Percentiles rank a stretch among this genome's conserved stretches.
These are phyloP conservation scores for Eumacrocentrus americanus DNA, from an alignment of 2,888 invertebrate genomes.

Conservation along the genomic window DNA sequence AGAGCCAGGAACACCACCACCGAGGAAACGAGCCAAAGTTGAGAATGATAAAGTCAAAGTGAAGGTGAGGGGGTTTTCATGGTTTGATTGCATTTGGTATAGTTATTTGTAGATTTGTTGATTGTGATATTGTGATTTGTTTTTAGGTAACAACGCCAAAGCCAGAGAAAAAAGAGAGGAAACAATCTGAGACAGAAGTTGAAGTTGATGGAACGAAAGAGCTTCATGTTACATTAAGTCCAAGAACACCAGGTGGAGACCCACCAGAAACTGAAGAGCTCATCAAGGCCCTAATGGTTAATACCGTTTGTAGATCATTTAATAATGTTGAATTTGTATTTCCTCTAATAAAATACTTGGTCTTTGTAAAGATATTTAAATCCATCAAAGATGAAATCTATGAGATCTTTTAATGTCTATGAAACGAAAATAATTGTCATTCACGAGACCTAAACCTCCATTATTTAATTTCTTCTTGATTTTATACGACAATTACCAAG, in stretches of 20 bases:
- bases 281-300: constrained; percentile 73
- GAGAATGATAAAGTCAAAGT: constrained; percentile 47
- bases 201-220: constrained; percentile 76
- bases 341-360: constrained; percentile 49
- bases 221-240: constrained; percentile 78
- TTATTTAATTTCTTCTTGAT: too few species aligned
- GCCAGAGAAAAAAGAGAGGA: constrained; percentile 61
- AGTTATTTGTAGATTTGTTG: too few species aligned
- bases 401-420: too few species aligned
- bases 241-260: constrained; percentile 80
- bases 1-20: constrained; percentile 59
- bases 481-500: too few species aligned
- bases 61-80: constrained; percentile 21
- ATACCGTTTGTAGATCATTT: constrained; percentile 44
- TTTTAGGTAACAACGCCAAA: constrained; percentile 33
- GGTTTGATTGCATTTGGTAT: not conserved
- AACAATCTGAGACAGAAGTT: constrained; percentile 65
- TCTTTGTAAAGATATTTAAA: constrained; percentile 39
- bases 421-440: too few species aligned
- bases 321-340: constrained; percentile 43
- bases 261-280: constrained; percentile 93
- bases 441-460: too few species aligned
- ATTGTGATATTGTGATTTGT: too few species aligned
- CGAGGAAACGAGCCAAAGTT: constrained; percentile 62
- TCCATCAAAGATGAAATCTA: too few species aligned